phyloP scores from a whole-genome alignment of 2,113 vertebrate genomes.

The Dermatemys mawii region DNA sequence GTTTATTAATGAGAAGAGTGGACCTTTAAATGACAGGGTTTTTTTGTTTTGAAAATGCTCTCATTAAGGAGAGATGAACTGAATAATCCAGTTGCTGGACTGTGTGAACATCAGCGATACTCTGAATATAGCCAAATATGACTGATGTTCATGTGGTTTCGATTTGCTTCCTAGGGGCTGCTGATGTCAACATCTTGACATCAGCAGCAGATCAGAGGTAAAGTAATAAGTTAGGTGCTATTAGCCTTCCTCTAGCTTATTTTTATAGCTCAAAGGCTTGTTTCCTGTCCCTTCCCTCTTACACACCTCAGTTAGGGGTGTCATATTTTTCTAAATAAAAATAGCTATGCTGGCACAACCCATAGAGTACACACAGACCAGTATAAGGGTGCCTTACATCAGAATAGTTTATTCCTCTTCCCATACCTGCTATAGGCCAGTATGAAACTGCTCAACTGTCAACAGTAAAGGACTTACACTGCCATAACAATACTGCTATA shows the following conservation, averaged over 20 bases:
- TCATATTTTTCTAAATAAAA: background rate
- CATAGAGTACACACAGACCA: background rate
- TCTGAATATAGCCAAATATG: accelerated
- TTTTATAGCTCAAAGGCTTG: background rate
- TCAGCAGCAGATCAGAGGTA: background rate
- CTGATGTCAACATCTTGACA: background rate
- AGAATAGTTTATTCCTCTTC: background rate
- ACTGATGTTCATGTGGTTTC: accelerated
- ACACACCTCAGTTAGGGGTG: background rate
- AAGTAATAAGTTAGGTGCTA: background rate
- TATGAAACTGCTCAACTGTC: background rate
- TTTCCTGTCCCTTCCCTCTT: background rate
- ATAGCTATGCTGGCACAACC: background rate
- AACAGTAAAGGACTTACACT: background rate
- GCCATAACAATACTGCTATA: background rate
- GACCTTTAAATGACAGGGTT: background rate
- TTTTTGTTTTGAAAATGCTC: background rate
- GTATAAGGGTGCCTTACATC: background rate
- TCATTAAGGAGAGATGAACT: background rate
- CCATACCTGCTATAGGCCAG: background rate
- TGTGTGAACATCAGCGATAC: background rate
- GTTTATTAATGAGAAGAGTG: background rate
- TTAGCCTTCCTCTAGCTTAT: background rate
- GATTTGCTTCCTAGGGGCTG: background rate
- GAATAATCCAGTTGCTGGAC: background rate